Base-by-base conservation (phyloP, 2,888 invertebrate genomes). In the Celastrina argiolus region DNA sequence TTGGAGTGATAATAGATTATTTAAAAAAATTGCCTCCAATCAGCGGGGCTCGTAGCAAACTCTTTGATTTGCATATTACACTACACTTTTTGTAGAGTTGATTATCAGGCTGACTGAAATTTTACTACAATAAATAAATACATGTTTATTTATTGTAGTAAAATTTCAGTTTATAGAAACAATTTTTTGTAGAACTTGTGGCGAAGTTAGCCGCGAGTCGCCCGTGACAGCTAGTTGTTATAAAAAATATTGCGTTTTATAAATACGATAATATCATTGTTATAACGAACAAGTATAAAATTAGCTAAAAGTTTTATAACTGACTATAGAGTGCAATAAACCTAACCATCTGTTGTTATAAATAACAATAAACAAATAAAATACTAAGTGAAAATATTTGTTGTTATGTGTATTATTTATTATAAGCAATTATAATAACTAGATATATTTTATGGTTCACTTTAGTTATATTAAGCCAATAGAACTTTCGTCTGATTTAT, bases 301-400 rank as follows among this genome's bases (percentile, higher is more conserved):
- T 51, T 36, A 22, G 22, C 51, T 22, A 12, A 22, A 51, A 51
- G 51, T 51, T 26, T 51, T 51, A 51, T 6, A 22, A 51, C 51
- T 12, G 14, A 26, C 12, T 26, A 26, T 51, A 51, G 6, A 68
- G 22, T 22, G 18, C 51, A 51, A 51, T 51, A 51, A 22, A 51
- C 51, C 22, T 59, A 8, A 59, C 14, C 10, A 59, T 59, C 34
- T 14, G 16, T 10, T 59, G 31, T 34, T 8, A 5, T 70, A 67
- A 69, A 66, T 56, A 69, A 61, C 68, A 68, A 51, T 51, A 51
- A 51, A 51, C 12, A 51, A 22, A 51, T 51, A 51, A 51, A 51
- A 51, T 12, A 51, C 51, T 51, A 51, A 51, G 51, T 51, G 51
- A 51, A 51, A 51, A 51, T 51, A 26, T 51, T 51, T 51, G 51